A percentile compares a stretch with the other conserved stretches of the same genome.
Evolutionary conservation across 1,140 invertebrate species (phyloP).

Genomic region (Hylaeus volcanicus): DNA sequence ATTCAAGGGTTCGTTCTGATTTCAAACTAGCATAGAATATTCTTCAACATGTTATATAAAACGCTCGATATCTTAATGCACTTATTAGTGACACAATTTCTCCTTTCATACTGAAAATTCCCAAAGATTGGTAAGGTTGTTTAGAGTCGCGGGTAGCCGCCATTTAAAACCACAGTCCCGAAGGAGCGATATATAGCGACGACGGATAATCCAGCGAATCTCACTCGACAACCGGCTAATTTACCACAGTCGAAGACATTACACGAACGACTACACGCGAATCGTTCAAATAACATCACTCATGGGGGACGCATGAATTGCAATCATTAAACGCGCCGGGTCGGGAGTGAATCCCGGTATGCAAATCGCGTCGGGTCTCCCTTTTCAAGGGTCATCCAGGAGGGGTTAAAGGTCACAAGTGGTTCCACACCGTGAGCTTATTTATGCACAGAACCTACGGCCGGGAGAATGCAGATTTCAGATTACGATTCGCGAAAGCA

Average conservation of each 20-base stretch:
- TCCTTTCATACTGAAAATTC: no score
- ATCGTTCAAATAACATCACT: slow-evolving; percentile 31
- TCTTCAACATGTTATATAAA: no score
- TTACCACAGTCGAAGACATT: background rate
- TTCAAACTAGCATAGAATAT: no score
- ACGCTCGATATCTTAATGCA: no score
- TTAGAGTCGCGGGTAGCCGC: no score
- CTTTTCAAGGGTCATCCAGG: slow-evolving; percentile 35
- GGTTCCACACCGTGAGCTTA: slow-evolving; percentile 5
- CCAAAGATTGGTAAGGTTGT: no score
- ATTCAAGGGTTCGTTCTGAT: no score
- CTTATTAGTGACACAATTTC: no score
- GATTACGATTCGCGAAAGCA: slow-evolving; percentile 5
- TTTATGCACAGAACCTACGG: background rate
- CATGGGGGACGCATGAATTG: background rate
- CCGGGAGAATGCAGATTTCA: slow-evolving; percentile 8
- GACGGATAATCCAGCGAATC: no score
- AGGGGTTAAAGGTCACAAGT: slow-evolving; percentile 46
- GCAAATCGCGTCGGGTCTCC: slow-evolving; percentile 35
- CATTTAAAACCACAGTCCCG: no score
- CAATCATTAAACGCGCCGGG: background rate
- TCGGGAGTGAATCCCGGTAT: slow-evolving; percentile 11
- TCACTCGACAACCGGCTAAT: no score
- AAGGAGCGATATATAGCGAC: no score
- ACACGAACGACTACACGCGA: slow-evolving; percentile 9